These are phyloP conservation scores for Diprion similis DNA, from an alignment of 1,140 invertebrate species.

Conservation along the genomic window DNA sequence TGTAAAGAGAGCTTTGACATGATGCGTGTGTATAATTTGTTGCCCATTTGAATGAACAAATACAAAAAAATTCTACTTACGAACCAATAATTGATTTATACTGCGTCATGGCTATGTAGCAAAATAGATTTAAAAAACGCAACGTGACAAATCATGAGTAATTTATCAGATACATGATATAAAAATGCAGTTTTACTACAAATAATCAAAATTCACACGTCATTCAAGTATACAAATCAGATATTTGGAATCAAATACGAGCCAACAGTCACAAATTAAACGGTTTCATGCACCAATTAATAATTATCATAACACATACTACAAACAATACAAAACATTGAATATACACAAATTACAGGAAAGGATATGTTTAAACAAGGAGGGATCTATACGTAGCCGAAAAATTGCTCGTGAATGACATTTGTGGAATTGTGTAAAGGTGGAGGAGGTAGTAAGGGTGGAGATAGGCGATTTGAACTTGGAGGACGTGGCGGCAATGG, in stretches of 20 bases:
- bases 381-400: conserved; percentile 68
- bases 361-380: not conserved
- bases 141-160: too few species aligned
- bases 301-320: not conserved
- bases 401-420: conserved; percentile 71
- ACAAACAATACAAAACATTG: conserved; percentile 10
- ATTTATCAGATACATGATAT: too few species aligned
- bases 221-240: too few species aligned
- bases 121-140: too few species aligned
- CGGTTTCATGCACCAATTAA: not conserved
- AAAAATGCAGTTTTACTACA: too few species aligned
- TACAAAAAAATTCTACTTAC: too few species aligned
- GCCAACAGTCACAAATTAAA: not conserved
- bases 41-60: too few species aligned
- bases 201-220: too few species aligned
- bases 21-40: too few species aligned
- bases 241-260: not conserved
- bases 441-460: conserved; percentile 50
- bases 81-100: too few species aligned
- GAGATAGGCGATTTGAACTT: conserved; percentile 26
- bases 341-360: not conserved
- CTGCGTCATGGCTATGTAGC: too few species aligned
- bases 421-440: conserved; percentile 51
- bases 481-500: conserved; percentile 40
- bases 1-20: too few species aligned